phyloP scores from a whole-genome alignment of 2,797 vertebrate species.

The Poecilia velifera region DNA sequence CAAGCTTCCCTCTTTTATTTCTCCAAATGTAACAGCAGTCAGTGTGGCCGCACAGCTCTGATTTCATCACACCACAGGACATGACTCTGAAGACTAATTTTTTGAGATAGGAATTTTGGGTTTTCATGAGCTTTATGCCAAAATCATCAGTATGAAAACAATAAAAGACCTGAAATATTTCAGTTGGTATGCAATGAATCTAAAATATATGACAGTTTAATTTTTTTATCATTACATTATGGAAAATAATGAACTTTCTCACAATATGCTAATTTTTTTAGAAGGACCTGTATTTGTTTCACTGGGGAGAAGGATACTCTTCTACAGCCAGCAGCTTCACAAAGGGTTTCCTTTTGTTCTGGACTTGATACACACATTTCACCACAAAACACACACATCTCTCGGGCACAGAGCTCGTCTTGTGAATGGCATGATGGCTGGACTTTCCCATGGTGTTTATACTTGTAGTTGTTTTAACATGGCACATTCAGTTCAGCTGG shows the following conservation, averaged over 20 bases:
- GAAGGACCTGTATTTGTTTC: neutral
- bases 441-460: neutral
- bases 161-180: too few species aligned
- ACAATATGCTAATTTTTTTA: too few species aligned
- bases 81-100: neutral
- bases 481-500: neutral
- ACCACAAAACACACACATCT: neutral
- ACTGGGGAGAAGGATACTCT: neutral
- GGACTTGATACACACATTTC: neutral
- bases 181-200: too few species aligned
- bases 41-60: neutral
- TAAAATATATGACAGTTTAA: too few species aligned
- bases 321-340: neutral
- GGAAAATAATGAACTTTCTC: too few species aligned
- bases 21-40: neutral
- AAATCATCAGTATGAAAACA: too few species aligned
- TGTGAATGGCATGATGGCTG: neutral
- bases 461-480: neutral
- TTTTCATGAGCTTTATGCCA: too few species aligned
- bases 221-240: too few species aligned
- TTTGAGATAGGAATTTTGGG: too few species aligned
- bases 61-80: neutral
- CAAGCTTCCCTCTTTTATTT: constrained; percentile 3
- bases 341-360: neutral
- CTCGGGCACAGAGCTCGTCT: neutral